Percentiles rank a stretch among this genome's conserved stretches.
Evolutionary conservation across 2,797 vertebrate genomes (phyloP).

Genomic region (Amazona ochrocephala): DNA sequence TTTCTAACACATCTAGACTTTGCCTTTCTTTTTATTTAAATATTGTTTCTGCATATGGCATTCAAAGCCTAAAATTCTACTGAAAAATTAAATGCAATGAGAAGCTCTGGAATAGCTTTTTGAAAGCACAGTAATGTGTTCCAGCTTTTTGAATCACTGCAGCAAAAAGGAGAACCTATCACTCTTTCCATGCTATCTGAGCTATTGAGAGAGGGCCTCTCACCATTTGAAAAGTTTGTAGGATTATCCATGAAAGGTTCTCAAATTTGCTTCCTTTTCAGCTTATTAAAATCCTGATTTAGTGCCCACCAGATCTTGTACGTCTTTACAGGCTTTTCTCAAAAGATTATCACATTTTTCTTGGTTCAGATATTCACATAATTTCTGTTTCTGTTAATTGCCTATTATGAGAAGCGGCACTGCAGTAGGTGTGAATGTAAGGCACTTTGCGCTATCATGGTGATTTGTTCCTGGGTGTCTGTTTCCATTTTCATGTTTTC

Average conservation of each 20-base stretch:
- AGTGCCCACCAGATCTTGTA: not conserved
- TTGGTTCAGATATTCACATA: not conserved
- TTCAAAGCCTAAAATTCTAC: not conserved
- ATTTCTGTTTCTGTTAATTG: not conserved
- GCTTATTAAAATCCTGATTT: not conserved
- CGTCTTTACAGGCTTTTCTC: not conserved
- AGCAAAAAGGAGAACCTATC: not conserved
- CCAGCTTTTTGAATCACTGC: not conserved
- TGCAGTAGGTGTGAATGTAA: not conserved
- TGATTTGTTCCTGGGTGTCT: not conserved
- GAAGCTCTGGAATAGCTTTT: not conserved
- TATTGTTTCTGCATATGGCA: not conserved
- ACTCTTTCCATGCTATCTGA: not conserved
- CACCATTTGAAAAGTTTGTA: not conserved
- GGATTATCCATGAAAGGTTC: not conserved
- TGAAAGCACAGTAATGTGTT: not conserved
- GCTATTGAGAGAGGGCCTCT: not conserved
- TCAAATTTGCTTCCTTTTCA: not conserved
- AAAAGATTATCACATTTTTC: not conserved
- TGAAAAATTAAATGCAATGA: not conserved
- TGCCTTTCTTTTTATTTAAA: not conserved
- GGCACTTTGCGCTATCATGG: not conserved
- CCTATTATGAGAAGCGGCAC: not conserved
- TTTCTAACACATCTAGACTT: not conserved
- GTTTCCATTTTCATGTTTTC: not conserved